phyloP scores from a whole-genome alignment of 2,113 vertebrate genomes.

The Myanophis thanlyinensis region DNA sequence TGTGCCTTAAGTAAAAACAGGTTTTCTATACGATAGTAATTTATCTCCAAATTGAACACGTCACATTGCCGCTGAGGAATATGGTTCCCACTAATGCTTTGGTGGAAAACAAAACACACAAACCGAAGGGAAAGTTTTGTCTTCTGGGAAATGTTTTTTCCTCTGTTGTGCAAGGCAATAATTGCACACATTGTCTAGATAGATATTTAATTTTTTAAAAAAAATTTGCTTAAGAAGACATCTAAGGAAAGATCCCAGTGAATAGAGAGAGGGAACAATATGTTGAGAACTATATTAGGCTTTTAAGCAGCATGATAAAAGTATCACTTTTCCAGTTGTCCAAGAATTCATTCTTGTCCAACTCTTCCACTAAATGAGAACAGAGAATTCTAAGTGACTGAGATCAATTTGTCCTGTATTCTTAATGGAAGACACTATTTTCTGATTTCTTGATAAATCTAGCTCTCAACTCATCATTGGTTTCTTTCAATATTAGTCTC shows the following conservation, averaged over 20 bases:
- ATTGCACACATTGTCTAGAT: neutral
- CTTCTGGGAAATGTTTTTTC: constrained; percentile 47
- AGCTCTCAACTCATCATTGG: neutral
- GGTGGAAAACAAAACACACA: constrained; percentile 48
- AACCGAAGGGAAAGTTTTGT: constrained; percentile 47
- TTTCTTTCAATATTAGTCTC: neutral
- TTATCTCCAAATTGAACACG: constrained; percentile 49
- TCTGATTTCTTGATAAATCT: neutral
- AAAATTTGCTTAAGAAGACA: constrained; percentile 11
- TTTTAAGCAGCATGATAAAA: neutral
- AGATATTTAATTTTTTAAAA: constrained; percentile 35
- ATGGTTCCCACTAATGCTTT: constrained; percentile 60
- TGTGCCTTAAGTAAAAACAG: constrained; percentile 51
- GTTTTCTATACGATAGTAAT: constrained; percentile 42
- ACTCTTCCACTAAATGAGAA: neutral
- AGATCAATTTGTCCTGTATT: neutral
- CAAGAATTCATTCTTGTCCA: neutral
- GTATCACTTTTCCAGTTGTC: accelerated
- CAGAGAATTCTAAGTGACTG: neutral
- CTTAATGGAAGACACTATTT: neutral
- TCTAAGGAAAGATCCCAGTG: neutral
- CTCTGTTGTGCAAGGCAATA: constrained; percentile 58
- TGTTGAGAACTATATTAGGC: neutral
- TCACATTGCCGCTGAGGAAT: constrained; percentile 50
- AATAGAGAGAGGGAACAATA: neutral